phyloP scores from a whole-genome alignment of 2,888 invertebrate genomes.

The Steinernema carpocapsae region DNA sequence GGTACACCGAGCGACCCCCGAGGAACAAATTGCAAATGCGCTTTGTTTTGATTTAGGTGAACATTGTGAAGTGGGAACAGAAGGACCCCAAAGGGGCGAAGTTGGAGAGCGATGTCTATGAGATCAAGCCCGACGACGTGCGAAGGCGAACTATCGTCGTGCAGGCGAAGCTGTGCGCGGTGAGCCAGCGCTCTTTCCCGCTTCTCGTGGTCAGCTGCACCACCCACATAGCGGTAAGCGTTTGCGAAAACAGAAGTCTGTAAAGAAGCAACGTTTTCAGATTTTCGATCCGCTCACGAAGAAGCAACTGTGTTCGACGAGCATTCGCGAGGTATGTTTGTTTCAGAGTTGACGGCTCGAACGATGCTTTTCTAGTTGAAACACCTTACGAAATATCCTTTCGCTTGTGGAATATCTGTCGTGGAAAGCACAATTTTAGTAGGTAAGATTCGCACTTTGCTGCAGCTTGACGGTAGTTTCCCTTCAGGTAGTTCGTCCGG shows the following conservation, averaged over 20 bases:
- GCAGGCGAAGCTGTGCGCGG: conserved; percentile 56
- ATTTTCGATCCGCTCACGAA: conserved; percentile 6
- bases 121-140: conserved; percentile 8
- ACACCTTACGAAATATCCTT: conserved; percentile 10
- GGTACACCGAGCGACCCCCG: conserved; percentile 14
- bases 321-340: conserved; percentile 28
- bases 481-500: conserved; percentile 57
- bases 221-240: conserved; percentile 42
- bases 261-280: not conserved
- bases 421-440: conserved; percentile 59
- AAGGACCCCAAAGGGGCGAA: conserved; percentile 22
- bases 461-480: conserved; percentile 15
- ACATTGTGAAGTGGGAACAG: conserved; percentile 22
- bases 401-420: conserved; percentile 55
- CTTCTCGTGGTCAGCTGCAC: conserved; percentile 53
- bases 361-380: not conserved
- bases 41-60: not conserved
- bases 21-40: not conserved
- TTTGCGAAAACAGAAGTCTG: not conserved
- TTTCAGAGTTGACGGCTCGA: not conserved
- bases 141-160: conserved; percentile 40
- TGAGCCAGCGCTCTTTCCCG: conserved; percentile 53
- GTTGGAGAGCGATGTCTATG: not conserved
- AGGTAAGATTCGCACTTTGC: conserved; percentile 43
- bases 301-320: not conserved